Conservation (phyloP, 1,140 invertebrate species). For the Sesamia nonagrioides region DNA sequence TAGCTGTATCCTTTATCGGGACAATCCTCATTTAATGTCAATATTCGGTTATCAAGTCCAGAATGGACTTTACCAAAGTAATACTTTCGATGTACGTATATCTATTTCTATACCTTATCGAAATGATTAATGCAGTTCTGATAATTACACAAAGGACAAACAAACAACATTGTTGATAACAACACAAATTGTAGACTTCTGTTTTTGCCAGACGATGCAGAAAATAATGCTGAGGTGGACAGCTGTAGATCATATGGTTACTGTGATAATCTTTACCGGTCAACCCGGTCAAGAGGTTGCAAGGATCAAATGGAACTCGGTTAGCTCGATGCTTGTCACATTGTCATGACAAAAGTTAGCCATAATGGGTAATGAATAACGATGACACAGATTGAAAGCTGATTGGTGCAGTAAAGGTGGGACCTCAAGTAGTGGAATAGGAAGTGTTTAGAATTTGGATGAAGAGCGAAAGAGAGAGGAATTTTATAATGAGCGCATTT, state of each 20-base stretch:
- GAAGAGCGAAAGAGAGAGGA: background rate
- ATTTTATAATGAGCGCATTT: background rate
- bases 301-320: background rate
- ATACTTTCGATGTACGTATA: background rate
- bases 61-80: conserved; percentile 3
- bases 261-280: background rate
- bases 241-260: background rate
- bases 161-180: conserved; percentile 21
- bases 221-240: background rate
- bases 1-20: conserved; percentile 11
- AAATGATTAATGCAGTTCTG: conserved; percentile 36
- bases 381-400: no score
- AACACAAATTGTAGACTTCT: background rate
- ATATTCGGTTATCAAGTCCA: conserved; percentile 36
- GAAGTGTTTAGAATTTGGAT: background rate
- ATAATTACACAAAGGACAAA: conserved; percentile 31
- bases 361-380: background rate
- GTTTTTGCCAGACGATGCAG: background rate
- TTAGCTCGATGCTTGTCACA: background rate
- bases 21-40: conserved; percentile 18
- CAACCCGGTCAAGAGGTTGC: background rate
- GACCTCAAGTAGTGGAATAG: no score
- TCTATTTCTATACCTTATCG: conserved; percentile 5
- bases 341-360: background rate
- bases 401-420: no score